Percentiles rank a stretch among this genome's conserved stretches.
phyloP scores from a whole-genome alignment of 2,113 vertebrate genomes.

The Carassius gibelio region DNA sequence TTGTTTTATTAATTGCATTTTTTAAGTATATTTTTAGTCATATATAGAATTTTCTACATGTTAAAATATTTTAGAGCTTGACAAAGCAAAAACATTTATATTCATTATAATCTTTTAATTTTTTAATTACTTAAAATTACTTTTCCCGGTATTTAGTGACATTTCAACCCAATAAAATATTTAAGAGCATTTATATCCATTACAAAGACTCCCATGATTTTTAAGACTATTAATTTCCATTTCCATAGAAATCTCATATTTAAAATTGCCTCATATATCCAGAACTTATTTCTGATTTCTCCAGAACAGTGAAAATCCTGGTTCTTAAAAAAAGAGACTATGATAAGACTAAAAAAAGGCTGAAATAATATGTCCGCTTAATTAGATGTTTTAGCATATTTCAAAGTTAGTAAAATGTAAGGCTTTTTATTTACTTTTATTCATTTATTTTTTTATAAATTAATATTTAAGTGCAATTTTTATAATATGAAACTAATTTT shows the following conservation, averaged over 20 bases:
- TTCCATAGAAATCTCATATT: neutral
- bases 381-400: no score
- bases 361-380: no score
- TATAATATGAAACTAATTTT: neutral
- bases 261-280: neutral
- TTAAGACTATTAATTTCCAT: neutral
- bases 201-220: neutral
- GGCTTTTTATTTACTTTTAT: neutral
- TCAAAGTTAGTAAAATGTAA: neutral
- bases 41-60: neutral
- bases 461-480: neutral
- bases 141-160: no score
- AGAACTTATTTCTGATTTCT: neutral
- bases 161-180: neutral
- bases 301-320: neutral
- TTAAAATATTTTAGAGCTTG: neutral
- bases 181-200: neutral
- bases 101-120: neutral
- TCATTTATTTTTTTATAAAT: neutral
- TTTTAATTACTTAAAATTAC: no score
- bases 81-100: neutral
- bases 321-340: neutral
- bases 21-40: neutral
- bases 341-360: no score
- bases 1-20: no score